phyloP scores from a whole-genome alignment of 2,888 invertebrate genomes.

The Venustoraphidia nigricollis region DNA sequence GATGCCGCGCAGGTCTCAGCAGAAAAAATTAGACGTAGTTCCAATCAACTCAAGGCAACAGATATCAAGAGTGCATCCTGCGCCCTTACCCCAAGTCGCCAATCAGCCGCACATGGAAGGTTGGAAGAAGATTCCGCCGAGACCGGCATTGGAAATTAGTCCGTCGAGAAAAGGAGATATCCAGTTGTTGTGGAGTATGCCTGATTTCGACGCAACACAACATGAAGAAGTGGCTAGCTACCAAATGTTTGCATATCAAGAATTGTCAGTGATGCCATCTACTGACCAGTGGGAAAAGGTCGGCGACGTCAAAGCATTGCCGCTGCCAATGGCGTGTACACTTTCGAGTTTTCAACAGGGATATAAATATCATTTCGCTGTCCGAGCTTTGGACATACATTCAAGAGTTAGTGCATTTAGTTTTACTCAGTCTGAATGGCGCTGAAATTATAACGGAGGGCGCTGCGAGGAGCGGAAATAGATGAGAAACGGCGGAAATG shows the following conservation, averaged over 20 bases:
- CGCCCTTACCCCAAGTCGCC: slow-evolving; percentile 37
- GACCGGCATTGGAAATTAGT: slow-evolving; percentile 67
- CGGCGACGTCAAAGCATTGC: slow-evolving; percentile 83
- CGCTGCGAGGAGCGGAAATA: too few relatives aligned
- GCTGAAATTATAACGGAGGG: too few relatives aligned
- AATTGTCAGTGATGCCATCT: slow-evolving; percentile 50
- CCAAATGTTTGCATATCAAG: slow-evolving; percentile 88
- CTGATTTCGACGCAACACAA: slow-evolving; percentile 40
- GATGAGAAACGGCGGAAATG: too few relatives aligned
- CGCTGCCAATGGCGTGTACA: slow-evolving; percentile 91
- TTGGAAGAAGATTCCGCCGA: slow-evolving; percentile 64
- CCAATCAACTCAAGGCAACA: too few relatives aligned
- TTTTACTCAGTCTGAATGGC: slow-evolving; percentile 53
- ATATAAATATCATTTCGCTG: slow-evolving; percentile 85
- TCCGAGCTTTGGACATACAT: slow-evolving; percentile 74
- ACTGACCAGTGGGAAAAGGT: slow-evolving; percentile 83
- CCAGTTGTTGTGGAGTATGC: slow-evolving; percentile 85
- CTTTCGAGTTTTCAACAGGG: slow-evolving; percentile 84
- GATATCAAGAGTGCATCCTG: slow-evolving; percentile 36
- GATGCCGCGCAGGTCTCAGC: too few relatives aligned
- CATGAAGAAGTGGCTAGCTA: slow-evolving; percentile 71
- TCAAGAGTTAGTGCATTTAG: slow-evolving; percentile 73
- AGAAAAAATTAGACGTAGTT: too few relatives aligned
- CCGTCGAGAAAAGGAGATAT: slow-evolving; percentile 71
- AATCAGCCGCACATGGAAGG: slow-evolving; percentile 28